Evolutionary conservation across 1,140 invertebrate genomes (phyloP).

Genomic region (Drosophila auraria): DNA sequence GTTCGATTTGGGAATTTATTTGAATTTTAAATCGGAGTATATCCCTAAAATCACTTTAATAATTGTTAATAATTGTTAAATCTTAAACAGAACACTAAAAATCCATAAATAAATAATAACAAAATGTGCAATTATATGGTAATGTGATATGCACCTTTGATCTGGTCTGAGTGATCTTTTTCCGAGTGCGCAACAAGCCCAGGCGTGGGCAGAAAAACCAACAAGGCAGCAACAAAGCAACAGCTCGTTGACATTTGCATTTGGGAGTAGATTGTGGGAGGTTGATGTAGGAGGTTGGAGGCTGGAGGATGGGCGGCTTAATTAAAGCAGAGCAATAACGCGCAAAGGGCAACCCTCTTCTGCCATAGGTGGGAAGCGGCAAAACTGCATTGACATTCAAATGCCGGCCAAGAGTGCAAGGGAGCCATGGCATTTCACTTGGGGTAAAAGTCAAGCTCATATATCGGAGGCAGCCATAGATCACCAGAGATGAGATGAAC

Average conservation of each 20-base stretch:
- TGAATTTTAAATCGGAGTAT: too few relatives aligned
- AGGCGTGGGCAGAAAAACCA: slow-evolving; percentile 38
- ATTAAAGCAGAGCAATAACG: slow-evolving; percentile 71
- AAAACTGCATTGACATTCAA: slow-evolving; percentile 70
- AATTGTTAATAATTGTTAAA: too few relatives aligned
- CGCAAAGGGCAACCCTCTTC: slow-evolving; percentile 37
- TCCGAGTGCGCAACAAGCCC: slow-evolving; percentile 66
- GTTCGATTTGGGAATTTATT: neutral
- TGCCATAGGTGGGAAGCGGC: slow-evolving; percentile 44
- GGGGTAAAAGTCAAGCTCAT: slow-evolving; percentile 27
- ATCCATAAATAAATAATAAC: slow-evolving; percentile 2
- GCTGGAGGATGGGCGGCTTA: slow-evolving; percentile 37
- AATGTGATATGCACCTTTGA: slow-evolving; percentile 14
- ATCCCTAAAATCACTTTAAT: too few relatives aligned
- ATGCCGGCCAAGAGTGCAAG: slow-evolving; percentile 47
- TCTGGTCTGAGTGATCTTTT: slow-evolving; percentile 16
- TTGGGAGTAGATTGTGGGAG: slow-evolving; percentile 28
- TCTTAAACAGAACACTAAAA: neutral
- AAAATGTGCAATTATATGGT: slow-evolving; percentile 46
- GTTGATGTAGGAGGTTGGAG: neutral
- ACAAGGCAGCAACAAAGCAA: neutral
- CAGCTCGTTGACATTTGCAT: slow-evolving; percentile 70
- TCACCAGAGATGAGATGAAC: slow-evolving; percentile 16
- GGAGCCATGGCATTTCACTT: slow-evolving; percentile 18
- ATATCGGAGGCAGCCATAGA: slow-evolving; percentile 16